phyloP scores from a whole-genome alignment of 2,888 invertebrate genomes.

The Listrodromus nycthemerus region DNA sequence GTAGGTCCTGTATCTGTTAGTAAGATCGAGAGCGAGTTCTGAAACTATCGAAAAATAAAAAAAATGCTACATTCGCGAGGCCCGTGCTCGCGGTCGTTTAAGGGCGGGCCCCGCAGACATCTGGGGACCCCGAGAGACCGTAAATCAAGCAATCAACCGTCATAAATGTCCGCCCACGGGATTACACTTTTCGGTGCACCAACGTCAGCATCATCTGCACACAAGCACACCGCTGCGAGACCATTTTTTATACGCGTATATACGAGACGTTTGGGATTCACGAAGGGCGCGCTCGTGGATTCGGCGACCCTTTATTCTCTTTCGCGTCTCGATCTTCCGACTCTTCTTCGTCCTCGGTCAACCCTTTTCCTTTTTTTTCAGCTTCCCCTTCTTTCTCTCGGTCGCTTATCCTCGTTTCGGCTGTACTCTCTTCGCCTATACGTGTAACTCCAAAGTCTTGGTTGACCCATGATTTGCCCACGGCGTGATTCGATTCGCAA shows the following conservation, averaged over 20 bases:
- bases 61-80: constrained; percentile 13
- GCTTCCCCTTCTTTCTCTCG: constrained; percentile 25
- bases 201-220: constrained; percentile 35
- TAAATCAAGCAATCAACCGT: constrained; percentile 82
- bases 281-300: constrained; percentile 37
- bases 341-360: constrained; percentile 32
- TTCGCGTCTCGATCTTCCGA: constrained; percentile 45
- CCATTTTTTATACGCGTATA: constrained; percentile 65
- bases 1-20: constrained; percentile 33
- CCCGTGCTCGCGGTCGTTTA: constrained; percentile 36
- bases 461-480: constrained; percentile 42
- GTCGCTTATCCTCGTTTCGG: constrained; percentile 52
- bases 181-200: constrained; percentile 70
- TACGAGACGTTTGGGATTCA: constrained; percentile 55
- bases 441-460: neutral
- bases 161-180: constrained; percentile 81
- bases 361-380: constrained; percentile 8
- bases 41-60: constrained; percentile 15
- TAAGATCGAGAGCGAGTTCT: constrained; percentile 20
- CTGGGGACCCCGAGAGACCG: constrained; percentile 72
- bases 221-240: constrained; percentile 46
- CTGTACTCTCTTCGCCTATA: constrained; percentile 15
- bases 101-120: constrained; percentile 66
- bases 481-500: constrained; percentile 72
- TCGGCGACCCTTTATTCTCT: constrained; percentile 38